Evolutionary conservation across 2,113 vertebrate genomes (phyloP).

Genomic region (Pipra filicauda): DNA sequence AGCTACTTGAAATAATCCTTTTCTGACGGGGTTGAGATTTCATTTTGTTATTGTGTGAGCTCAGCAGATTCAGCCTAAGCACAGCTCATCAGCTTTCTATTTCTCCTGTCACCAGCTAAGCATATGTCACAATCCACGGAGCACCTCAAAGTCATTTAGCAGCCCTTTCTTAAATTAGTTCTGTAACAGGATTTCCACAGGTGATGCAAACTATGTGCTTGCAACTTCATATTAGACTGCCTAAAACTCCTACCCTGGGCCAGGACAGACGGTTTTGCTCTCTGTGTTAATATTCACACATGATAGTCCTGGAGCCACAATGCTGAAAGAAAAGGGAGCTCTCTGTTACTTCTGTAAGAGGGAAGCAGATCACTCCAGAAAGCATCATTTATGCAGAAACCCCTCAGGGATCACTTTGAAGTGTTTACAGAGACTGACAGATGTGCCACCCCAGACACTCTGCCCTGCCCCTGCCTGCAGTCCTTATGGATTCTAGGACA

Average conservation of each 20-base stretch:
- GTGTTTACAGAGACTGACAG: background rate
- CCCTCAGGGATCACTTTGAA: background rate
- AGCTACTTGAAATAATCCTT: background rate
- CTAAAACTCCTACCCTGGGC: background rate
- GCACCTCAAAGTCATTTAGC: background rate
- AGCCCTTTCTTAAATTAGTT: background rate
- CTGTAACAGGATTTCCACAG: background rate
- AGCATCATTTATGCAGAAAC: background rate
- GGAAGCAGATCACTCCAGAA: background rate
- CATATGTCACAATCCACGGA: background rate
- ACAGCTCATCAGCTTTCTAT: background rate
- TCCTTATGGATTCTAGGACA: background rate
- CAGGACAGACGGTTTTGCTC: background rate
- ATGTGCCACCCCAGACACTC: rapidly evolving
- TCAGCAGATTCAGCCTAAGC: slow-evolving; percentile 17
- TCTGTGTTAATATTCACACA: background rate
- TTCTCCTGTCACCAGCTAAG: background rate
- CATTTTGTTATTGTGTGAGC: background rate
- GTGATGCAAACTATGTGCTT: background rate
- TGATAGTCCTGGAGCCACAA: background rate
- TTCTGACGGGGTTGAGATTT: background rate
- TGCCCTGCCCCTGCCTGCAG: background rate
- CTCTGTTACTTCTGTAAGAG: background rate
- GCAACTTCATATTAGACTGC: background rate
- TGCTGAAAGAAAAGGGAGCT: background rate